These are phyloP conservation scores for Phoebastria nigripes DNA, from an alignment of 2,797 vertebrate species.

Conservation along the genomic window DNA sequence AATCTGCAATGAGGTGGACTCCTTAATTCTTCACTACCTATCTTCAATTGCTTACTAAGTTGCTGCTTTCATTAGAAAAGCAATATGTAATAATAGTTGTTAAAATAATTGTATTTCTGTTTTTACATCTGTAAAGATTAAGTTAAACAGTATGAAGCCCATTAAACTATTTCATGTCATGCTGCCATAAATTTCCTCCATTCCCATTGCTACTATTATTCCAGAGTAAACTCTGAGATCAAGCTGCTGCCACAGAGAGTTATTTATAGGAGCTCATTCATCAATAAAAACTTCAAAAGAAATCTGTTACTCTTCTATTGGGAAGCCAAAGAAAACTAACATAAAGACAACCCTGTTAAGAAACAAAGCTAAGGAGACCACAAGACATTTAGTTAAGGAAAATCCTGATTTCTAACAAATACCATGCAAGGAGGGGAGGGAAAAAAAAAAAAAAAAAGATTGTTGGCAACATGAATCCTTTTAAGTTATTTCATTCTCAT, in stretches of 20 bases:
- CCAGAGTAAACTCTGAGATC: slow-evolving; percentile 70
- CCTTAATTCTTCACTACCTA: background rate
- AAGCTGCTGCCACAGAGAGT: slow-evolving; percentile 70
- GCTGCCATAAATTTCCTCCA: slow-evolving; percentile 63
- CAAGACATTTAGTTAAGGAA: slow-evolving; percentile 57
- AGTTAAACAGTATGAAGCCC: slow-evolving; percentile 74
- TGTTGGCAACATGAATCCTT: slow-evolving; percentile 48
- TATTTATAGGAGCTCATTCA: slow-evolving; percentile 81
- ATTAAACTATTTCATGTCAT: slow-evolving; percentile 70
- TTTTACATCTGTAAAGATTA: slow-evolving; percentile 80
- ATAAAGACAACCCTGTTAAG: slow-evolving; percentile 70
- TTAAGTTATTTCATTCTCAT: slow-evolving; percentile 35
- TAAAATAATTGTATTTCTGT: slow-evolving; percentile 76
- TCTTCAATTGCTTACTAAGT: slow-evolving; percentile 20
- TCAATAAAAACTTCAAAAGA: slow-evolving; percentile 83
- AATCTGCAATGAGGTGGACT: background rate
- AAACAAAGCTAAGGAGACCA: slow-evolving; percentile 68
- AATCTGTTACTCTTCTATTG: slow-evolving; percentile 74
- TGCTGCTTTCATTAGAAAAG: slow-evolving; percentile 59
- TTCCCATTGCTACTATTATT: slow-evolving; percentile 72
- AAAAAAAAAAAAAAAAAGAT: background rate
- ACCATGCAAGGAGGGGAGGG: slow-evolving; percentile 2
- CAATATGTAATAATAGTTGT: slow-evolving; percentile 74
- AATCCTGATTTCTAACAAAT: slow-evolving; percentile 72
- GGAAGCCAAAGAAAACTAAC: slow-evolving; percentile 77